Evolutionary conservation across 1,140 invertebrate genomes (phyloP).

Genomic region (Lepidostoma basale): DNA sequence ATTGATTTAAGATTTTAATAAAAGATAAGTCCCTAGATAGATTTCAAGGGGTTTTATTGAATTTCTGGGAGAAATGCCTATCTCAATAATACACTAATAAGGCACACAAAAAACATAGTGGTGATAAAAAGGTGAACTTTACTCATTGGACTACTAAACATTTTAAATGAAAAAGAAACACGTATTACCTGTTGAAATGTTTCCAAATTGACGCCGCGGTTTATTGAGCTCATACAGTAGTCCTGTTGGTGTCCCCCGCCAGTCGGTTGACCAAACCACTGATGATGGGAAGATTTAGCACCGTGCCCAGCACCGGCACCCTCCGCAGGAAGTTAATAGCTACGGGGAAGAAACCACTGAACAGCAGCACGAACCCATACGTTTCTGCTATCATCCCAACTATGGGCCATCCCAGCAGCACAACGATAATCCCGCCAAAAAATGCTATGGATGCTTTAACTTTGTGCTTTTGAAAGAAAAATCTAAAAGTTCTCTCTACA

Average conservation of each 20-base stretch:
- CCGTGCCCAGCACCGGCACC: slow-evolving; percentile 74
- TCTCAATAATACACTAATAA: no score
- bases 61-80: no score
- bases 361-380: slow-evolving; percentile 84
- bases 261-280: slow-evolving; percentile 65
- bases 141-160: no score
- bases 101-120: no score
- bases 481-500: slow-evolving; percentile 91
- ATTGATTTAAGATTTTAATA: no score
- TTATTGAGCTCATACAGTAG: no score
- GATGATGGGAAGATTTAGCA: slow-evolving; percentile 78
- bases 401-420: slow-evolving; percentile 95
- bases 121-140: no score
- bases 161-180: no score
- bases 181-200: no score
- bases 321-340: slow-evolving; percentile 86
- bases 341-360: slow-evolving; percentile 88
- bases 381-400: slow-evolving; percentile 96
- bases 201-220: no score
- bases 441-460: slow-evolving; percentile 90
- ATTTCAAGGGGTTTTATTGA: no score
- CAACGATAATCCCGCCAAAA: slow-evolving; percentile 92
- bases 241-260: slow-evolving; percentile 67
- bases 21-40: no score
- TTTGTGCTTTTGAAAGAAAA: slow-evolving; percentile 99